A percentile compares a stretch with the other conserved stretches of the same genome.
These are phyloP conservation scores for Lagenorhynchus albirostris DNA, from an alignment of 2,113 vertebrate species.

Conservation along the genomic window DNA sequence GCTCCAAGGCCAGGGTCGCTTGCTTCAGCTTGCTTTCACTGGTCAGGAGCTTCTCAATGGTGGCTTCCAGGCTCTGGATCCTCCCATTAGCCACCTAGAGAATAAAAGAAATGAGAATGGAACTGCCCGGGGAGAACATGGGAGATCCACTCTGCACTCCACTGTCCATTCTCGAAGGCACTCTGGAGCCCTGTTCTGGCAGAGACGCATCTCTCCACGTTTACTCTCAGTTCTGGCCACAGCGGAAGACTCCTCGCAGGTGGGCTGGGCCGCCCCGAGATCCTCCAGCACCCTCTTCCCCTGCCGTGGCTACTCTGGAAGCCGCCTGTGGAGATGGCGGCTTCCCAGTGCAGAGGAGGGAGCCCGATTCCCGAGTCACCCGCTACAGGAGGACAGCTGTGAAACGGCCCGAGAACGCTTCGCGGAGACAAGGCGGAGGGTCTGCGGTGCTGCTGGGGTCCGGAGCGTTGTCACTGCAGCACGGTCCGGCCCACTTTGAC, in stretches of 20 bases:
- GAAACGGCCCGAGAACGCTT: neutral
- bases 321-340: neutral
- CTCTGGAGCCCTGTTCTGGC: neutral
- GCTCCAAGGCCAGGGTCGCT: slow-evolving; percentile 85
- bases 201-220: neutral
- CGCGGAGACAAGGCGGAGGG: neutral
- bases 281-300: neutral
- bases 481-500: neutral
- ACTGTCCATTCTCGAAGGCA: neutral
- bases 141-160: fast-evolving
- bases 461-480: neutral
- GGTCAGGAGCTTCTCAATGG: slow-evolving; percentile 84
- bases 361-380: fast-evolving
- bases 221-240: neutral
- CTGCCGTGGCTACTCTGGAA: neutral
- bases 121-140: neutral
- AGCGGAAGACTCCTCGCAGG: neutral
- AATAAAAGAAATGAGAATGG: neutral
- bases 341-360: neutral
- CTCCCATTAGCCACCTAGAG: slow-evolving; percentile 90
- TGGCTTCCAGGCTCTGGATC: slow-evolving; percentile 90
- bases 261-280: neutral
- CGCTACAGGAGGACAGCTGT: neutral
- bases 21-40: slow-evolving; percentile 87
- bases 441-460: neutral